Evolutionary conservation across 2,113 vertebrate genomes (phyloP).

Genomic region (Urocynchramus pylzowi): DNA sequence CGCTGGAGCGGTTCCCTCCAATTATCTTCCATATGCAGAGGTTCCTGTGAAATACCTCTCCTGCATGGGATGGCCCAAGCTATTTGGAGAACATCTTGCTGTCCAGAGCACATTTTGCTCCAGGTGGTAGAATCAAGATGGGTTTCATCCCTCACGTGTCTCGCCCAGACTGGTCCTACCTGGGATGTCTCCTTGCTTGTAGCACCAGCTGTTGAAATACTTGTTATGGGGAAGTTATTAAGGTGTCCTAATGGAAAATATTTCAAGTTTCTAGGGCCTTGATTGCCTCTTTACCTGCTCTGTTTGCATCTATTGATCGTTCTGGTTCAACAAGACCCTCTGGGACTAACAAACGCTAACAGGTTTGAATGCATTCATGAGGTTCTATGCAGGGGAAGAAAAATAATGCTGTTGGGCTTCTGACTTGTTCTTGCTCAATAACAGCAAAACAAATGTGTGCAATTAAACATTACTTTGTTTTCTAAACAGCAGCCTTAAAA

Average conservation of each 20-base stretch:
- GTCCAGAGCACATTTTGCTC: background rate
- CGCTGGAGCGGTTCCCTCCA: constrained; percentile 25
- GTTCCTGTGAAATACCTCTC: constrained; percentile 33
- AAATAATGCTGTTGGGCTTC: constrained; percentile 15
- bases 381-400: background rate
- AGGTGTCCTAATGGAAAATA: background rate
- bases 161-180: background rate
- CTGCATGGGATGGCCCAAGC: background rate
- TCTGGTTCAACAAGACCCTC: constrained; percentile 8
- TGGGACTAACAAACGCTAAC: constrained; percentile 6
- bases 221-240: constrained; percentile 1
- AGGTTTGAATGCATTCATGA: constrained; percentile 37
- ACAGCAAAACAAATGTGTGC: constrained; percentile 28
- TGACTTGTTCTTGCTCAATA: constrained; percentile 19
- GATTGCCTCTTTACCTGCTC: constrained; percentile 44
- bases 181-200: background rate
- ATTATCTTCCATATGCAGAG: constrained; percentile 10
- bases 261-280: constrained; percentile 1
- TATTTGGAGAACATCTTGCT: background rate
- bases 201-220: background rate
- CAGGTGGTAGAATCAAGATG: background rate
- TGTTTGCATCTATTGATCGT: constrained; percentile 22
- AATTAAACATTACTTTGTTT: constrained; percentile 54
- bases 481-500: constrained; percentile 25
- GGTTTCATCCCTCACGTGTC: background rate